Evolutionary conservation across 2,113 vertebrate genomes (phyloP).

Genomic region (Xiphorhynchus elegans): DNA sequence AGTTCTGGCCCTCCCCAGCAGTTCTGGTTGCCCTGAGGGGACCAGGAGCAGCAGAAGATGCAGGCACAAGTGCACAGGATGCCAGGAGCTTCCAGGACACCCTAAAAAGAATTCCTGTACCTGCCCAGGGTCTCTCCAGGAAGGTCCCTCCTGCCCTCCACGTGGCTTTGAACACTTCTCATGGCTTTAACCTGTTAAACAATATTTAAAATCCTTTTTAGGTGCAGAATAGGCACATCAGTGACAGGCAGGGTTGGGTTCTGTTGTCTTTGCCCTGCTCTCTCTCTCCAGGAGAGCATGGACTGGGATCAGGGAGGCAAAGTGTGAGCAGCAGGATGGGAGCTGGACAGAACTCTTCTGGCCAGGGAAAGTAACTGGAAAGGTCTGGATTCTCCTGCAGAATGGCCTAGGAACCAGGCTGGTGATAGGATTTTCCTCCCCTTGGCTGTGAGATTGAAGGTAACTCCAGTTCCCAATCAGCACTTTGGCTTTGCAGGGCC

Average conservation of each 20-base stretch:
- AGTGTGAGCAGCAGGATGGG: neutral
- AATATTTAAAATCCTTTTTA: neutral
- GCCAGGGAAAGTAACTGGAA: too few species aligned
- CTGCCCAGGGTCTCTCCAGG: neutral
- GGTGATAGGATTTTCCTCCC: neutral
- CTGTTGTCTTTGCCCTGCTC: neutral
- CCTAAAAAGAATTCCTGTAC: neutral
- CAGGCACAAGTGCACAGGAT: neutral
- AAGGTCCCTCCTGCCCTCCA: fast-evolving
- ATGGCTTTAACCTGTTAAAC: neutral
- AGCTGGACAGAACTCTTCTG: neutral
- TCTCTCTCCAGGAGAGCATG: neutral
- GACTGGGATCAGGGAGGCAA: neutral
- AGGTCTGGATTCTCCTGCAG: neutral
- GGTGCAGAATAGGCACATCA: neutral
- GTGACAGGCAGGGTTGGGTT: neutral
- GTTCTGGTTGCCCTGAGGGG: neutral
- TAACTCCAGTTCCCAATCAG: neutral
- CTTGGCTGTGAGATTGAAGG: neutral
- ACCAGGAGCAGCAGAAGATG: neutral
- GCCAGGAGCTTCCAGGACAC: neutral
- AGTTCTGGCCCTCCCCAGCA: neutral
- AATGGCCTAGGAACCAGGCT: neutral
- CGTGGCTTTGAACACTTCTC: neutral
- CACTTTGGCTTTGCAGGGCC: neutral